Percentiles rank a stretch among this genome's conserved stretches.
phyloP scores from a whole-genome alignment of 1,140 invertebrate genomes.

The Thaumatotibia leucotreta region DNA sequence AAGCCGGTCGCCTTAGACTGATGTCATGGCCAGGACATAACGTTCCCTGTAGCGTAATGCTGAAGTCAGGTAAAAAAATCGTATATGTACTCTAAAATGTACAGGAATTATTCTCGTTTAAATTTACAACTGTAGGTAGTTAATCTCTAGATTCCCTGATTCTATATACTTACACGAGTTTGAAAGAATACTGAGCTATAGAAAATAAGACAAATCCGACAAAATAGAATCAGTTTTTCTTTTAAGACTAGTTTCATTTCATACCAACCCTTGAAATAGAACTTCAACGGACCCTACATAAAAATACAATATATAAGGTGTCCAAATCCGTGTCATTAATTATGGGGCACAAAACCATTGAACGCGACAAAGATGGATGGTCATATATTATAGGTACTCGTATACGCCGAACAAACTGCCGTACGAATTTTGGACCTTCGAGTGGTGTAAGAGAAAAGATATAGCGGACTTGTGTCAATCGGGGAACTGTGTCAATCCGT shows the following conservation, averaged over 20 bases:
- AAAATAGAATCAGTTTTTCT: neutral
- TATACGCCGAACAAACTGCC: neutral
- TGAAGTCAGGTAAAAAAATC: no score
- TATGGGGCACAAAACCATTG: slow-evolving; percentile 12
- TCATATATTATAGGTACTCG: neutral
- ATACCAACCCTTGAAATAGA: neutral
- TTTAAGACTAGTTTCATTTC: neutral
- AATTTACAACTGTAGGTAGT: no score
- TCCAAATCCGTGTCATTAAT: slow-evolving; percentile 12
- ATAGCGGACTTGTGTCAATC: neutral
- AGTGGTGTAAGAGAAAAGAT: neutral
- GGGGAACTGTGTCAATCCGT: no score
- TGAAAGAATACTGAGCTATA: no score
- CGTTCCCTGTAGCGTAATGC: no score
- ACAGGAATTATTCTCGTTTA: no score
- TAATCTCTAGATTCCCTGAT: no score
- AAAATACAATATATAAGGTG: neutral
- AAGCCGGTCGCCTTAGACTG: no score
- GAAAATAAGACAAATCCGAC: no score
- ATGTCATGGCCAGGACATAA: no score
- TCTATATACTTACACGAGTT: no score
- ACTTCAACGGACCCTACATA: neutral
- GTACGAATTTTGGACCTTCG: neutral
- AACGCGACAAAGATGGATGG: slow-evolving; percentile 9
- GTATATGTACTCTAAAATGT: no score